A percentile compares a stretch with the other conserved stretches of the same genome.
phyloP scores from a whole-genome alignment of 2,888 invertebrate species.

The Ctena decussata region DNA sequence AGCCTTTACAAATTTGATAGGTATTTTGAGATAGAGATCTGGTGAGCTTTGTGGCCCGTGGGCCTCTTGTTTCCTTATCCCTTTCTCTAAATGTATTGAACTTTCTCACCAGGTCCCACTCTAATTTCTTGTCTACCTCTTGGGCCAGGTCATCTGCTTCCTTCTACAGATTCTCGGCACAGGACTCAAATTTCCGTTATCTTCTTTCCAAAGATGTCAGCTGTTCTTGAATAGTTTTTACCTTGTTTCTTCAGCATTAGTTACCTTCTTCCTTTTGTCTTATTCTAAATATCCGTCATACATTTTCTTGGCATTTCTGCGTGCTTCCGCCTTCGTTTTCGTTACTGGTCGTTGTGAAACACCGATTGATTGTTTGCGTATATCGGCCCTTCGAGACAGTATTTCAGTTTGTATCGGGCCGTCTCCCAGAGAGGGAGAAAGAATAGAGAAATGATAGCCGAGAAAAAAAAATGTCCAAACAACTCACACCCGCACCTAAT shows the following conservation, averaged over 20 bases:
- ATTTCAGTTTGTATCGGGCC: too few relatives aligned
- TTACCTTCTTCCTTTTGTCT: conserved; percentile 34
- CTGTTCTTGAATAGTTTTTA: background rate
- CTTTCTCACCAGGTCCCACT: conserved; percentile 11
- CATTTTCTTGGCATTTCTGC: conserved; percentile 27
- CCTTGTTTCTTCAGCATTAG: conserved; percentile 22
- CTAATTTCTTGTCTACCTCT: conserved; percentile 36
- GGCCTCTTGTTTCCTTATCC: background rate
- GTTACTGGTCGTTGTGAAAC: conserved; percentile 23
- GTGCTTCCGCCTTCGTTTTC: conserved; percentile 33
- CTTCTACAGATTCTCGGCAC: conserved; percentile 22
- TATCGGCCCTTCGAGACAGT: too few relatives aligned
- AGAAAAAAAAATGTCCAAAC: too few relatives aligned
- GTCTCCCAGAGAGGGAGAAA: too few relatives aligned
- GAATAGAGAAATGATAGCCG: too few relatives aligned
- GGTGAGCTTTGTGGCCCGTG: too few relatives aligned
- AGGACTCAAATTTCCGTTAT: conserved; percentile 25
- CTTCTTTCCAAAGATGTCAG: background rate
- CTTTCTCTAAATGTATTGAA: conserved; percentile 21
- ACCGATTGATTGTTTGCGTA: too few relatives aligned
- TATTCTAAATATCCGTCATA: conserved; percentile 23
- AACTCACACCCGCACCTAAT: too few relatives aligned
- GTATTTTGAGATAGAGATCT: too few relatives aligned
- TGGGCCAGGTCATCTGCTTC: conserved; percentile 32
- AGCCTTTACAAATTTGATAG: too few relatives aligned